These are phyloP conservation scores for Chymomyza amoena DNA, from an alignment of 2,888 invertebrate species.

Conservation along the genomic window DNA sequence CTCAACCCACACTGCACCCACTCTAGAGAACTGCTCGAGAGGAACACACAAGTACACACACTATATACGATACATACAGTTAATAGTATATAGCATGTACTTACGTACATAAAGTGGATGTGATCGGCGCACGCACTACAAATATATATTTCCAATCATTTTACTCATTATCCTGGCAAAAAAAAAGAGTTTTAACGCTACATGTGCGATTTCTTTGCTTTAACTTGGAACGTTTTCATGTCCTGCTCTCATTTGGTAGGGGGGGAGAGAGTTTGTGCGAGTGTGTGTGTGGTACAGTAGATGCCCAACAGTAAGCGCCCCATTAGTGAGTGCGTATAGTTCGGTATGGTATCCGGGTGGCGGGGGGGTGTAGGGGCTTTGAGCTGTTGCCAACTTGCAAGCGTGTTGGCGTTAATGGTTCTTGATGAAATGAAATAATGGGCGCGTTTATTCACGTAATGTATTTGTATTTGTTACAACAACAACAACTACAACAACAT, in stretches of 20 bases:
- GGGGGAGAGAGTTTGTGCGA: slow-evolving; percentile 6
- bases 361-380: neutral
- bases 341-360: neutral
- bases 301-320: neutral
- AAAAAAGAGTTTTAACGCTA: slow-evolving; percentile 35
- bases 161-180: slow-evolving; percentile 66
- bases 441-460: slow-evolving; percentile 76
- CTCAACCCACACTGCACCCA: slow-evolving; percentile 1
- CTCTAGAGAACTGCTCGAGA: neutral
- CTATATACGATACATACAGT: neutral
- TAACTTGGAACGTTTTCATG: neutral
- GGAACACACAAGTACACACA: slow-evolving; percentile 11
- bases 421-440: slow-evolving; percentile 76
- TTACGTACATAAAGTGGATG: slow-evolving; percentile 17
- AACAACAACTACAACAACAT: slow-evolving; percentile 36
- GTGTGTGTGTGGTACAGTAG: neutral
- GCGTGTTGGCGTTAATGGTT: slow-evolving; percentile 75
- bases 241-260: neutral
- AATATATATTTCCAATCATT: slow-evolving; percentile 71
- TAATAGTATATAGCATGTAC: neutral
- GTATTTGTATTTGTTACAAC: slow-evolving; percentile 73
- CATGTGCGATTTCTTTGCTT: neutral
- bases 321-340: neutral
- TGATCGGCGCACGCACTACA: slow-evolving; percentile 55
- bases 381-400: slow-evolving; percentile 36